Base-by-base conservation (phyloP, 1,140 invertebrate species). In the Aphaenogaster rudis region DNA sequence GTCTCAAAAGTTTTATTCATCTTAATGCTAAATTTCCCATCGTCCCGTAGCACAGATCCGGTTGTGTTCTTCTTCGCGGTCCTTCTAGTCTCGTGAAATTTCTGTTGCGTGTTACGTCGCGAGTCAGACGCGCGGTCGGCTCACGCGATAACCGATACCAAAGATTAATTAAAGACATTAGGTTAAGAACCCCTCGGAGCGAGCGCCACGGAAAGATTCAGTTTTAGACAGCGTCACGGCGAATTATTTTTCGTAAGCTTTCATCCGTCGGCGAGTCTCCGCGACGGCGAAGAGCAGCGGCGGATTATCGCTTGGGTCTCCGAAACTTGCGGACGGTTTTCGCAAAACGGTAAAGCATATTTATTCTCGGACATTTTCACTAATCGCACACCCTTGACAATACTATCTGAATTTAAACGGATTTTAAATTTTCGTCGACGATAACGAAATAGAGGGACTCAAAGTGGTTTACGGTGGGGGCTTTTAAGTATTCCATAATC, bases 81-180 rank as follows among this genome's bases (percentile, higher is more conserved):
- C 36, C 61, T 48, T 74, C 80, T 76, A 86, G 59, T 69, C 59
- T 67, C 72, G 15, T n/a, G 21, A 63, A 87, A 84, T 84, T 81
- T 72, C 79, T 63, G 63, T 76, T 61, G 13, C 9, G 13, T 13
- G 15, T 78, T 78, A 64, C 33, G 48, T 78, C 86, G 89, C 88
- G 74, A 72, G 59, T 45, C 63, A 63, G 54, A 77, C 36, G 15
- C 57, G 63, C 33, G 50, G 36, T 33, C 13, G 42, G 67, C 76
- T 52, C 36, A 48, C 42, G 82, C 66, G 80, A 95, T 93, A 93
- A 94, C 94, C 94, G 86, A 94, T 94, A 95, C 94, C 95, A 95
- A 95, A 95, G 94, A 95, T 92, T 92, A 94, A 85, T 89, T 91
- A 89, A 92, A 86, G 48, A 88, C 77, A 64, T 94, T 94, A 94